Percentiles rank a stretch among this genome's conserved stretches.
These are phyloP conservation scores for Orchesellides sinensis DNA, from an alignment of 2,888 invertebrate genomes.

Conservation along the genomic window DNA sequence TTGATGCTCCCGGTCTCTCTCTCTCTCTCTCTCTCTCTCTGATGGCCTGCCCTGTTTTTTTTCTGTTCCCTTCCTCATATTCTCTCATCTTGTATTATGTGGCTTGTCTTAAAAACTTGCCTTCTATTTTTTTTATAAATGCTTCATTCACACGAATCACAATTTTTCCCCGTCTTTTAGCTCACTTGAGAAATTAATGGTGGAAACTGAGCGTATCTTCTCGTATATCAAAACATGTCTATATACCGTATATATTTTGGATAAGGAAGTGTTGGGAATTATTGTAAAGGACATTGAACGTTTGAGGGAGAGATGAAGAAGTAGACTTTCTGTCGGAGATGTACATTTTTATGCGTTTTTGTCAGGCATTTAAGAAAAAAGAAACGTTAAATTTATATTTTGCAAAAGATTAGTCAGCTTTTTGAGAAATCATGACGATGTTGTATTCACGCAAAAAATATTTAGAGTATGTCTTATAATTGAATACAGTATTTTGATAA, in stretches of 20 bases:
- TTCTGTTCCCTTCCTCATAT: conserved; percentile 14
- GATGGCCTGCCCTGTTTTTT: conserved; percentile 39
- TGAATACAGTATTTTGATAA: background rate
- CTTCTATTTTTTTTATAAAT: conserved; percentile 50
- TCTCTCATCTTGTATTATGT: background rate
- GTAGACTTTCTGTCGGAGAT: conserved; percentile 28
- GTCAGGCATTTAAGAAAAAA: no score
- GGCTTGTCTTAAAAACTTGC: conserved; percentile 20
- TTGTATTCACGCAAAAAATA: background rate
- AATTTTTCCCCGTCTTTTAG: conserved; percentile 24
- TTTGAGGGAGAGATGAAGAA: background rate
- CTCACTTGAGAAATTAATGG: background rate
- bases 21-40: conserved; percentile 42
- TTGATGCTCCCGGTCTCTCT: conserved; percentile 52
- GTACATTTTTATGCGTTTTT: background rate
- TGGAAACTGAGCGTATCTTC: background rate
- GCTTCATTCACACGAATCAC: conserved; percentile 65
- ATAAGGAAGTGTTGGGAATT: no score
- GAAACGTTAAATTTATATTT: no score
- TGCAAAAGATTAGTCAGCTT: background rate
- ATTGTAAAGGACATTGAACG: conserved; percentile 7
- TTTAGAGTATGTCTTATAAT: no score
- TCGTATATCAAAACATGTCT: background rate
- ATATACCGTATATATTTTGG: background rate
- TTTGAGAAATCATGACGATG: background rate